Evolutionary conservation across 2,888 invertebrate genomes (phyloP), one percentile per base, ranked within the genome.

Genomic region (Phlogophora meticulosa): DNA sequence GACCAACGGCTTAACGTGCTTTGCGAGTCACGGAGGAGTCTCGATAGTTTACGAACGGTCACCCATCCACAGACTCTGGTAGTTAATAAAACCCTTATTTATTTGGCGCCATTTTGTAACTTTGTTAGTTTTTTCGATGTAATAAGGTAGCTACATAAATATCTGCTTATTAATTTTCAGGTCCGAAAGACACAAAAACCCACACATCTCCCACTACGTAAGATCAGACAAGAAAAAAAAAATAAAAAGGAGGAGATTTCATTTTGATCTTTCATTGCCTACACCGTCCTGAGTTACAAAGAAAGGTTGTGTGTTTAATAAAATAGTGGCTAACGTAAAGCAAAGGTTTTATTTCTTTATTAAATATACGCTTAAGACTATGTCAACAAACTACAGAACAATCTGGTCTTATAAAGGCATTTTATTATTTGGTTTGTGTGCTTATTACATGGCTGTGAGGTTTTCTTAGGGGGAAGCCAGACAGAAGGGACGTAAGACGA

Each of bases 331-430:
- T 28, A 80, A 78, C 63, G 69, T 84, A 79, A 83, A 82, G 73
- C 78, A 82, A 82, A 81, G 64, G 59, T 77, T 87, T 88, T 86
- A 85, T 86, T 85, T 63, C 59, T 70, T 76, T 61, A 53, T 63
- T 76, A 74, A 62, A 71, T 45, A 78, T 72, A 67, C 36, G 46
- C 79, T 86, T 87, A 87, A 72, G 38, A 87, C 77, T 88, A 88
- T 45, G 58, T 84, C 75, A 87, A 88, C 87, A 85, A 85, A 82
- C 72, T 64, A 62, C 67, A 60, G 36, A 55, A 67, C 43, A 66
- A 46, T 64, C n/a, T 63, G 69, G 57, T 66, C 48, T 49, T 52
- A 52, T 3, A 22, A 51, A 70, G 58, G 53, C 52, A 59, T 78
- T 22, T 60, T 49, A 20, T 48, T 36, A 74, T 55, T 78, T 34